Conservation (phyloP, 1,140 invertebrate species). For the Anthonomus grandis region DNA sequence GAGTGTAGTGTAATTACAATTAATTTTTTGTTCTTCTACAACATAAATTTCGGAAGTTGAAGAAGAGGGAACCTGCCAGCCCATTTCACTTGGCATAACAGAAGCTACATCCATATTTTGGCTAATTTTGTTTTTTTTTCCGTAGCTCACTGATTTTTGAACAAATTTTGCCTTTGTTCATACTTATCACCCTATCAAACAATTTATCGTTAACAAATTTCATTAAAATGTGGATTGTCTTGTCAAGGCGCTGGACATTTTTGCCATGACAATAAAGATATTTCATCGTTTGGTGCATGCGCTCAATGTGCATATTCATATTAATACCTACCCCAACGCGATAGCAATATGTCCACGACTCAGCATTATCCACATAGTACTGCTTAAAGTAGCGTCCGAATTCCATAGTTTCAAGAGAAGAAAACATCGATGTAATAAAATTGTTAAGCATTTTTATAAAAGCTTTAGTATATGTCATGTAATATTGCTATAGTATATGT, state of each 20-base stretch:
- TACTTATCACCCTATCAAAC: conserved; percentile 5
- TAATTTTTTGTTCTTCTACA: conserved; percentile 12
- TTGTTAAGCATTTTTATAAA: conserved; percentile 9
- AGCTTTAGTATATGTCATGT: conserved; percentile 4
- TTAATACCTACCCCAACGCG: conserved; percentile 13
- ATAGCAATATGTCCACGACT: conserved; percentile 22
- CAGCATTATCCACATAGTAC: conserved; percentile 13
- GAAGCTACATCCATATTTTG: background rate
- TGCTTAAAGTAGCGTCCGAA: conserved; percentile 24
- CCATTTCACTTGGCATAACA: background rate
- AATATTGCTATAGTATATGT: conserved; percentile 13
- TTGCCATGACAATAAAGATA: conserved; percentile 22
- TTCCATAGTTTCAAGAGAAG: conserved; percentile 7
- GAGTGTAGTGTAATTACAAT: conserved; percentile 24
- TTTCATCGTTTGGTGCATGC: conserved; percentile 23
- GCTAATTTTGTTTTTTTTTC: conserved; percentile 1
- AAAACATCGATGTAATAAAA: conserved; percentile 3
- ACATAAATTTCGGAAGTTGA: background rate
- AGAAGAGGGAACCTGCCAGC: background rate
- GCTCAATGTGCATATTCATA: conserved; percentile 24
- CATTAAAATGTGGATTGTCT: conserved; percentile 20
- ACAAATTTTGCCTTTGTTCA: conserved; percentile 9
- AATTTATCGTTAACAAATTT: conserved; percentile 23
- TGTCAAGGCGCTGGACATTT: conserved; percentile 16
- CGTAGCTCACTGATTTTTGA: conserved; percentile 2